Percentiles rank a stretch among this genome's conserved stretches.
Conservation (phyloP, 2,888 invertebrate species). For the Creontiades dilutus region DNA sequence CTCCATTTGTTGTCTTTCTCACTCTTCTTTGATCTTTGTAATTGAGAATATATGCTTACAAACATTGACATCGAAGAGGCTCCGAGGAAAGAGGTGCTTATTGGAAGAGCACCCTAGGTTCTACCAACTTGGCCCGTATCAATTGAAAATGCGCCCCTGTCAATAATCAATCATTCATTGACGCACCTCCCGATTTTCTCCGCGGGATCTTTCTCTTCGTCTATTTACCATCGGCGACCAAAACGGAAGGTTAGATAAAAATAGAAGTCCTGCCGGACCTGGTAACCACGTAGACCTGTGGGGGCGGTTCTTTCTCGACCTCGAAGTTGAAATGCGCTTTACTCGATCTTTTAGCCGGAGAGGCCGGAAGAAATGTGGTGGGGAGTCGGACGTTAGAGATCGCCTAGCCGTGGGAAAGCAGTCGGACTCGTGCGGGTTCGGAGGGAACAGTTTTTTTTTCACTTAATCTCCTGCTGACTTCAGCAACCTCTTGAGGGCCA, state of each 20-base stretch:
- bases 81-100: too few species aligned
- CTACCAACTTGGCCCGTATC: too few species aligned
- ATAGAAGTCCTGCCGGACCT: background rate
- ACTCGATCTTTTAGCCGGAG: background rate
- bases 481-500: background rate
- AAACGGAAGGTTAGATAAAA: background rate
- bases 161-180: too few species aligned
- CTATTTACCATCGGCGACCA: too few species aligned
- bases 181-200: too few species aligned
- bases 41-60: too few species aligned
- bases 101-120: too few species aligned
- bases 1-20: too few species aligned
- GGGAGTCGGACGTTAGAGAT: background rate
- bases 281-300: background rate
- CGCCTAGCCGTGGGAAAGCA: background rate
- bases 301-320: background rate
- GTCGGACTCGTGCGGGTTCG: background rate
- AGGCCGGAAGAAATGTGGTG: background rate
- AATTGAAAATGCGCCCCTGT: too few species aligned
- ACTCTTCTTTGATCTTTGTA: too few species aligned
- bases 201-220: too few species aligned
- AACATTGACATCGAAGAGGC: too few species aligned
- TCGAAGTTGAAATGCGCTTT: slow-evolving; percentile 19
- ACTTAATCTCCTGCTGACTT: slow-evolving; percentile 11
- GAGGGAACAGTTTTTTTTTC: slow-evolving; percentile 13